Base-by-base conservation (phyloP, 2,797 vertebrate genomes). In the Centropyge bicolor region DNA sequence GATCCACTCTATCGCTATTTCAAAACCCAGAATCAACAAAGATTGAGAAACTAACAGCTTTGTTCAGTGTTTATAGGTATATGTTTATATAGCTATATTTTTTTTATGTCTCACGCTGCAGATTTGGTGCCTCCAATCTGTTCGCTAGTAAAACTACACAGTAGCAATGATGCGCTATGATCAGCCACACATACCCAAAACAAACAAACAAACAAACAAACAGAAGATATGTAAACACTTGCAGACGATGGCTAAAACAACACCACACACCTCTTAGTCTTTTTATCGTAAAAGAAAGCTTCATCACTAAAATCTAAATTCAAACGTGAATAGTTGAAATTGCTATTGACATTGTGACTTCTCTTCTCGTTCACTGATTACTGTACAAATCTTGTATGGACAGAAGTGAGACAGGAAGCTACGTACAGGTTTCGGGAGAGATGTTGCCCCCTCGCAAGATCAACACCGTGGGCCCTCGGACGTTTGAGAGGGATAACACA, bases 201-300 rank as follows among this genome's bases (percentile, higher is more conserved):
- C 48, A 72, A 88, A 71, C n/a, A 72, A 87, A 80, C 52, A 35
- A 45, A 27, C 24, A 43, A 51, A n/a, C 52, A 70, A 82, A 70
- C 61, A 69, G 80, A 92, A 86, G 16, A 80, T 81, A 69, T 83
- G 84, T 82, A 83, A 93, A 91, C 88, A 91, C 89, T 91, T 55
- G 87, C 91, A 90, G 86, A 93, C 88, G 62, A 93, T 90, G 88
- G 88, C 88, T 92, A 92, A 94, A 94, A 92, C 89, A 94, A 93
- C 85, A 93, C 60, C 78, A 76, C 78, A 87, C 75, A 91, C 70
- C 78, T 92, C 80, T 88, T 83, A 76, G 55, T 86, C 70, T 87
- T 87, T 91, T 86, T 83, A 78, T 82, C 64, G 5, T 77, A 78
- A 85, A 31, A 82, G 76, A 88, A 92, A 83, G 60, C 54, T 68